These are phyloP conservation scores for Mnemiopsis leidyi DNA, from an alignment of 37 sponge, comb jelly and placozoan genomes.

Conservation along the genomic window DNA sequence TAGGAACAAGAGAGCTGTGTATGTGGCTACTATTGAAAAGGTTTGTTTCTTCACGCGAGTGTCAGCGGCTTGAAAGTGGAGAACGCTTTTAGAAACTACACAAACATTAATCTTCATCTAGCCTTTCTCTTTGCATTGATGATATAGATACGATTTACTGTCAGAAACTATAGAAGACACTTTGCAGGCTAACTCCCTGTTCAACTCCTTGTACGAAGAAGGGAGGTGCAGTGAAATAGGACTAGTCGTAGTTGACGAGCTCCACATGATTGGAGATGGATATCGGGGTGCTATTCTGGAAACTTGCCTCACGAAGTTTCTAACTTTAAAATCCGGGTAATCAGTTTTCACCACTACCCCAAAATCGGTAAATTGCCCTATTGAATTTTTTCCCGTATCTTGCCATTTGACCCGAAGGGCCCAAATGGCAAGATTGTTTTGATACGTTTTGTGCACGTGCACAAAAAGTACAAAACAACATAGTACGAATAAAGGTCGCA, in stretches of 20 bases:
- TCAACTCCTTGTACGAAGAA: constrained; percentile 80
- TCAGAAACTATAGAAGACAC: too few species aligned
- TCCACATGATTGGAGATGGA: constrained; percentile 96
- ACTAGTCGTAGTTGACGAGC: constrained; percentile 87
- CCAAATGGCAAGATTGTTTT: too few species aligned
- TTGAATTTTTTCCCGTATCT: too few species aligned
- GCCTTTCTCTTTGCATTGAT: too few species aligned
- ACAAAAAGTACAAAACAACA: too few species aligned
- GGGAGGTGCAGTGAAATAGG: constrained; percentile 73
- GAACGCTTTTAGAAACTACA: neutral
- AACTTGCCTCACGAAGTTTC: constrained; percentile 79
- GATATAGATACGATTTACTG: too few species aligned
- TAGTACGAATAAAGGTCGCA: neutral
- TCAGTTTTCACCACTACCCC: too few species aligned
- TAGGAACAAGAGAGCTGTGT: constrained; percentile 74
- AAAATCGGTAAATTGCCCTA: too few species aligned
- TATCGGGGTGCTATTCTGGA: constrained; percentile 89
- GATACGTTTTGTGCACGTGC: too few species aligned
- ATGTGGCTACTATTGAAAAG: constrained; percentile 94
- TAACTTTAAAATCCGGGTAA: constrained; percentile 64
- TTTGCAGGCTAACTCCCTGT: constrained; percentile 79
- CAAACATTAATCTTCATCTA: neutral
- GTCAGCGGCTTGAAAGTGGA: neutral
- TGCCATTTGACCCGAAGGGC: too few species aligned
- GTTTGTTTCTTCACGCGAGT: too few species aligned